Base-by-base conservation (phyloP, 2,888 invertebrate genomes). In the Cenopis cana region DNA sequence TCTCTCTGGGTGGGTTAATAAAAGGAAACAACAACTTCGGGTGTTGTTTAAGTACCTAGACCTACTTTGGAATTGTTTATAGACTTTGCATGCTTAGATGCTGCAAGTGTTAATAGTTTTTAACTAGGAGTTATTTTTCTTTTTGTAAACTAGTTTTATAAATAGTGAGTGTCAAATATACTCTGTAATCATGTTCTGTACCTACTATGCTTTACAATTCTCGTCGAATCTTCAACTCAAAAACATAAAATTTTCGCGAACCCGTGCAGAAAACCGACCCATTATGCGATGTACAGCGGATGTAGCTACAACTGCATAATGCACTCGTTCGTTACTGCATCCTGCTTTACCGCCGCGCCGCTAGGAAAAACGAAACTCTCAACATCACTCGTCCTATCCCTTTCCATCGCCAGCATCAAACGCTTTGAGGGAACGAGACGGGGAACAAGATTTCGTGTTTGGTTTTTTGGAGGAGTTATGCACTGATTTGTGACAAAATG, bases 231-330 rank as follows among this genome's bases (percentile, higher is more conserved):
- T 33, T 6, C 14, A n/a, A n/a, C 46, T 8, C 54, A n/a, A 55
- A 49, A 49, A 0, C 41, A 33, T 14, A 38, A n/a, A 11, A 64
- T 64, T 66, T 55, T 56, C 46, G 46, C 68, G 17, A 60, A 54
- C 18, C 24, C 36, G 57, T 50, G 56, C 65, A 65, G 57, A 64
- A 57, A 54, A 50, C 64, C n/a, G 5, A n/a, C 52, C 64, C 64
- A 64, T 64, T 64, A 52, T 64, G 38, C 52, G 36, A 38, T n/a
- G n/a, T n/a, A n/a, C 64, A 54, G 38, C 69, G 62, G 71, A 71
- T 61, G 66, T 66, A 60, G 55, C 49, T 50, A 55, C 66, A 66
- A 66, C 49, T 70, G 70, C 66, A 71, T 71, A 71, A 71, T 70
- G 55, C 61, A 36, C 66, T 71, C 55, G 60, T 61, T 71, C 55